phyloP scores from a whole-genome alignment of 1,140 invertebrate genomes.

The Dolichoris vasculosae region DNA sequence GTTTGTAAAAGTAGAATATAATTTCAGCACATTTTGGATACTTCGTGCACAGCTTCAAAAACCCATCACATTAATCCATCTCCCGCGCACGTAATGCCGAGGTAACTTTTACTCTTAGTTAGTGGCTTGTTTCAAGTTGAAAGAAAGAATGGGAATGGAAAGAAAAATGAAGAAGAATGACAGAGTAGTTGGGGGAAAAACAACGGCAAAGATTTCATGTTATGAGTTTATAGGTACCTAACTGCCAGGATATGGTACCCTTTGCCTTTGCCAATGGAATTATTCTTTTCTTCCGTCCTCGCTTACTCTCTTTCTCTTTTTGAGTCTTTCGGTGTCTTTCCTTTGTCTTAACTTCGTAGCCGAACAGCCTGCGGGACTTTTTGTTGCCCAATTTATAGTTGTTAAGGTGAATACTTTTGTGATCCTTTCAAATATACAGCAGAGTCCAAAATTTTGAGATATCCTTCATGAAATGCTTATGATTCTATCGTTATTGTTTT shows the following conservation, averaged over 20 bases:
- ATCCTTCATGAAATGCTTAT: too few relatives aligned
- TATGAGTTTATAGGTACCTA: constrained; percentile 68
- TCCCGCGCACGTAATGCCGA: background rate
- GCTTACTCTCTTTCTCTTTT: too few relatives aligned
- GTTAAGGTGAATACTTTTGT: constrained; percentile 56
- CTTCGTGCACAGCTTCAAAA: background rate
- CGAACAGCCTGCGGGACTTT: constrained; percentile 45
- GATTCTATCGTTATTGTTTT: too few relatives aligned
- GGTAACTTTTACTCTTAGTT: background rate
- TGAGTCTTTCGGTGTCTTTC: background rate
- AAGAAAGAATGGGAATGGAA: background rate
- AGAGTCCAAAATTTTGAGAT: too few relatives aligned
- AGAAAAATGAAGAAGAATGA: background rate
- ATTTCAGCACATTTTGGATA: background rate
- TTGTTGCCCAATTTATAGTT: constrained; percentile 68
- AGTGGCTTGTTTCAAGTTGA: background rate
- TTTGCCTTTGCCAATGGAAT: constrained; percentile 55
- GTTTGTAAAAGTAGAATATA: background rate
- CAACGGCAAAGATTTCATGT: background rate
- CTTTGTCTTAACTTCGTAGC: constrained; percentile 57
- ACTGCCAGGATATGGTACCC: constrained; percentile 57
- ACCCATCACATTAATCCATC: background rate
- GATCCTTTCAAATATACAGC: background rate
- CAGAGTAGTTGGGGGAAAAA: background rate
- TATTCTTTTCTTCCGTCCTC: constrained; percentile 51